These are phyloP conservation scores for Sturmia bella DNA, from an alignment of 2,888 invertebrate species.

Conservation along the genomic window DNA sequence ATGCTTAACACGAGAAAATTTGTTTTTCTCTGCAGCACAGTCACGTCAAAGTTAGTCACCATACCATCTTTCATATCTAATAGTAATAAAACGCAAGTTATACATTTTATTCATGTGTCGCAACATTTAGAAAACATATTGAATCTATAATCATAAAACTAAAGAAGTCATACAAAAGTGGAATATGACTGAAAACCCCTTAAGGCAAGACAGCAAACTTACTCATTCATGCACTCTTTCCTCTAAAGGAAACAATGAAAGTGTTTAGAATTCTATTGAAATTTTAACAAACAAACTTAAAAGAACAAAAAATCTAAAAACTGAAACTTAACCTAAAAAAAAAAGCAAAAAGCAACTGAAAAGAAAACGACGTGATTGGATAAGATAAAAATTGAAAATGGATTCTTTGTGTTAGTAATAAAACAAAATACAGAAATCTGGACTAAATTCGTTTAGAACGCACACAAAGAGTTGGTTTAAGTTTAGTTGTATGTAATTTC, in stretches of 20 bases:
- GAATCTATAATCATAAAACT: constrained; percentile 62
- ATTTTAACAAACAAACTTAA: constrained; percentile 22
- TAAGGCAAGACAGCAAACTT: constrained; percentile 51
- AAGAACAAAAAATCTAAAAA: constrained; percentile 7
- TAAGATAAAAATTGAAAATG: constrained; percentile 33
- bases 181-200: constrained; percentile 53
- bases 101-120: constrained; percentile 26
- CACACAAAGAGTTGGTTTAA: too few relatives aligned
- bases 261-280: constrained; percentile 60
- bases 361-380: constrained; percentile 7
- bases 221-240: background rate
- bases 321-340: constrained; percentile 48
- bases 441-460: background rate
- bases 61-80: background rate
- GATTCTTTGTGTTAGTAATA: constrained; percentile 8
- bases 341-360: background rate
- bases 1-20: too few relatives aligned
- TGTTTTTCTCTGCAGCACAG: too few relatives aligned
- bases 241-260: constrained; percentile 26
- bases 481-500: too few relatives aligned
- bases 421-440: constrained; percentile 1
- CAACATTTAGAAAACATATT: constrained; percentile 52
- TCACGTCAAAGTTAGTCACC: background rate
- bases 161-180: constrained; percentile 45
- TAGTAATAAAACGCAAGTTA: background rate